Conservation (phyloP, 2,888 invertebrate species). For the Archips crataeganus region DNA sequence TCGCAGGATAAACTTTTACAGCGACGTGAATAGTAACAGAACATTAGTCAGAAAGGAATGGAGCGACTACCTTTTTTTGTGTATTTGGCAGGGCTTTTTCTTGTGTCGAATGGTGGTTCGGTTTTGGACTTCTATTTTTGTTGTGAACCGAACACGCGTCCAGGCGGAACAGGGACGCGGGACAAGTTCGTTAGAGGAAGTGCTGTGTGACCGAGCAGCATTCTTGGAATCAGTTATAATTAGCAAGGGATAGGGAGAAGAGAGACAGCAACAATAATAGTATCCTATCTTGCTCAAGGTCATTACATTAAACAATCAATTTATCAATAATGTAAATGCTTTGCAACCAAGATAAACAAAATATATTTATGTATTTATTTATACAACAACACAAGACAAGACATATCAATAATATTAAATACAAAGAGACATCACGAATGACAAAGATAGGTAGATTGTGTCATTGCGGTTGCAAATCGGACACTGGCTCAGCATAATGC, state of each 20-base stretch:
- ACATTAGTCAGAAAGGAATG: conserved; percentile 78
- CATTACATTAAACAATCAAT: conserved; percentile 22
- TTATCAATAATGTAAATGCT: not conserved
- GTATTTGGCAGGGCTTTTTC: conserved; percentile 80
- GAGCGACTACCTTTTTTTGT: conserved; percentile 75
- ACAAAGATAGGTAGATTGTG: no score
- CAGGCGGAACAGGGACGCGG: conserved; percentile 58
- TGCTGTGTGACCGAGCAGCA: conserved; percentile 60
- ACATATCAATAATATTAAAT: no score
- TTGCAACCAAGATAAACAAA: conserved; percentile 28
- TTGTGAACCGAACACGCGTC: conserved; percentile 58
- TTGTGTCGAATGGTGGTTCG: conserved; percentile 60
- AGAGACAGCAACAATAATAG: conserved; percentile 46
- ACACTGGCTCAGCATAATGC: no score
- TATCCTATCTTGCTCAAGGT: conserved; percentile 55
- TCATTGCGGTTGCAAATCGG: no score
- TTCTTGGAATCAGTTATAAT: conserved; percentile 64
- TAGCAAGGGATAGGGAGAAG: conserved; percentile 52
- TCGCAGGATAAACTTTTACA: conserved; percentile 81
- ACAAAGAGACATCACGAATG: no score
- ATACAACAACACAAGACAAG: no score
- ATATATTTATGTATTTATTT: no score
- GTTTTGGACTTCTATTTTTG: conserved; percentile 74
- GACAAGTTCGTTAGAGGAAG: conserved; percentile 60
- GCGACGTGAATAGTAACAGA: conserved; percentile 79